A percentile compares a stretch with the other conserved stretches of the same genome.
Conservation (phyloP, 2,113 vertebrate species). For the Murina feae region DNA sequence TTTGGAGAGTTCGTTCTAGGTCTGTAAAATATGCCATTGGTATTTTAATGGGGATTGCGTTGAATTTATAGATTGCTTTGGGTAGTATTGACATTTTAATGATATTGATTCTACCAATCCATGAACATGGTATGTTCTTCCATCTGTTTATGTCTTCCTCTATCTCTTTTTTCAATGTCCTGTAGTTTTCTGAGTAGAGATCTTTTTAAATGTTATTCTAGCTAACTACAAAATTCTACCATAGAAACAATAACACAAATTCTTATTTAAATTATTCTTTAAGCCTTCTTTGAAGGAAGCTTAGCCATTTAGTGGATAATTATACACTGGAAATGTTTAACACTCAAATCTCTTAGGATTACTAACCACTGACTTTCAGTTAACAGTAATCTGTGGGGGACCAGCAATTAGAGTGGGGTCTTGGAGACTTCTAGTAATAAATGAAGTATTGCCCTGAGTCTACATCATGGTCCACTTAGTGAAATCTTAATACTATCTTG, state of each 20-base stretch:
- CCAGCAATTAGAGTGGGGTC: background rate
- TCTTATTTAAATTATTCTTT: conserved; percentile 17
- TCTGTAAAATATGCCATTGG: too few species aligned
- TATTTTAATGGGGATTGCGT: too few species aligned
- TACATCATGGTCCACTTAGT: background rate
- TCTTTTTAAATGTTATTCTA: background rate
- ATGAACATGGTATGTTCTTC: too few species aligned
- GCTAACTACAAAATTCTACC: background rate
- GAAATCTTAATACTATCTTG: conserved; percentile 2
- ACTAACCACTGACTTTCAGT: background rate
- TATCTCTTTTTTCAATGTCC: too few species aligned
- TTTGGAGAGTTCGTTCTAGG: too few species aligned
- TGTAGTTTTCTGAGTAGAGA: too few species aligned
- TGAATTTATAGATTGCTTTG: too few species aligned
- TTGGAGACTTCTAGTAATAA: background rate
- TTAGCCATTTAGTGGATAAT: background rate
- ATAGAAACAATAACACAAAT: background rate
- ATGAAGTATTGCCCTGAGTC: background rate
- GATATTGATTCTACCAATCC: too few species aligned
- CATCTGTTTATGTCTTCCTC: too few species aligned
- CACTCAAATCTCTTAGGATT: background rate
- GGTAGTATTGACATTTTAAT: too few species aligned
- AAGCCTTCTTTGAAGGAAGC: background rate
- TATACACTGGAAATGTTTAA: background rate
- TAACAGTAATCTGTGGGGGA: background rate